Evolutionary conservation across 2,797 vertebrate species (phyloP).

Genomic region (Cryptoblepharus egeriae): DNA sequence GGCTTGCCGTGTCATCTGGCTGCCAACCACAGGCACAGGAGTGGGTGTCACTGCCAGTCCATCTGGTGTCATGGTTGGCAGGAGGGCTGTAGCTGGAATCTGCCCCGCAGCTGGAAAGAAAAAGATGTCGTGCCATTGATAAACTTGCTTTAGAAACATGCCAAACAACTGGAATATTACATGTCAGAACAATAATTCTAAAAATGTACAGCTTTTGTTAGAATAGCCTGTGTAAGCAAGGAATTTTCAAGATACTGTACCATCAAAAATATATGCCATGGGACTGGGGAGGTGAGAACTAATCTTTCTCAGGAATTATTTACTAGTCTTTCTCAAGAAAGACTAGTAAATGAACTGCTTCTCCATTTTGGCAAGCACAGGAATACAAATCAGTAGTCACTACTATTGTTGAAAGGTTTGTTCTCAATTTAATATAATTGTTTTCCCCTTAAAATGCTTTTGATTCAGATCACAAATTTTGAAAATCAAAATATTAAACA

Average conservation of each 20-base stretch:
- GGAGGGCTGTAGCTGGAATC: conserved; percentile 92
- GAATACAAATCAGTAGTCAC: background rate
- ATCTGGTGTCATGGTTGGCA: conserved; percentile 93
- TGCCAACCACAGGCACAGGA: conserved; percentile 92
- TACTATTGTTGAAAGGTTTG: background rate
- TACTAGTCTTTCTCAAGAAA: background rate
- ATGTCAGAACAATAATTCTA: too few relatives aligned
- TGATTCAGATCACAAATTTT: too few relatives aligned
- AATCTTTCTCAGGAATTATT: background rate
- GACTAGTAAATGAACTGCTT: background rate
- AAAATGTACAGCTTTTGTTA: background rate
- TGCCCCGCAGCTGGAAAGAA: conserved; percentile 85
- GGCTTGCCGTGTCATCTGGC: conserved; percentile 95
- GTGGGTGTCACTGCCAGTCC: conserved; percentile 91
- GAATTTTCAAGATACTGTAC: background rate
- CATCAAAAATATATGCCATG: background rate
- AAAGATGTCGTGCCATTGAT: background rate
- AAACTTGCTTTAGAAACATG: too few relatives aligned
- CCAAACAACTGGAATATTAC: background rate
- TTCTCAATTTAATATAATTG: background rate
- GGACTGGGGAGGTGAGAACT: background rate
- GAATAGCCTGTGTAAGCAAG: background rate
- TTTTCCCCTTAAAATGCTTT: background rate
- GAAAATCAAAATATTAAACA: too few relatives aligned
- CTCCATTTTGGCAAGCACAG: background rate